These are phyloP conservation scores for Suillia variegata DNA, from an alignment of 2,888 invertebrate genomes.

Conservation along the genomic window DNA sequence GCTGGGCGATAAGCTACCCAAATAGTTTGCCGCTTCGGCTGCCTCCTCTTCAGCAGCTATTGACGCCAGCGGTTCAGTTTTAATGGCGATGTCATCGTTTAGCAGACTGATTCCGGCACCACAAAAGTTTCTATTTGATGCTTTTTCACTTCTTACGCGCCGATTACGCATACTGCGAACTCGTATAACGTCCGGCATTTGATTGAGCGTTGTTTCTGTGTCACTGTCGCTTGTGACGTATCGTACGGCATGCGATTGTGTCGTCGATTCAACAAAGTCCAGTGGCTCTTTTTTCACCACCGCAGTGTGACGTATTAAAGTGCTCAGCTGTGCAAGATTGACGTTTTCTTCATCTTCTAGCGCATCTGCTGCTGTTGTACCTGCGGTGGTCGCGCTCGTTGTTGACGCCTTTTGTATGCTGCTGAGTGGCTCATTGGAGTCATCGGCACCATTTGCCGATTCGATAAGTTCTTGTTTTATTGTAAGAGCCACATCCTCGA, in stretches of 20 bases:
- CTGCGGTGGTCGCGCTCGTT: conserved; percentile 30
- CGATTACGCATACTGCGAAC: conserved; percentile 39
- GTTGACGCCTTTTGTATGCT: conserved; percentile 44
- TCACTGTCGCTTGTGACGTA: background rate
- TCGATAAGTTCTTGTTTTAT: conserved; percentile 55
- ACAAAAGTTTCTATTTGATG: background rate
- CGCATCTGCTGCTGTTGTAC: conserved; percentile 34
- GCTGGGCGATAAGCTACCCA: conserved; percentile 50
- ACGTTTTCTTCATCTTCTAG: conserved; percentile 59
- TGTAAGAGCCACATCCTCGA: conserved; percentile 41
- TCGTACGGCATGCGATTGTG: background rate
- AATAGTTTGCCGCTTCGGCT: conserved; percentile 37
- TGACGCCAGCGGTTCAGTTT: too few species aligned
- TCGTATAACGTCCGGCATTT: conserved; percentile 50
- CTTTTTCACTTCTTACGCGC: background rate
- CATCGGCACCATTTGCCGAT: conserved; percentile 35
- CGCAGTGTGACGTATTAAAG: conserved; percentile 51
- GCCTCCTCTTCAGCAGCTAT: background rate
- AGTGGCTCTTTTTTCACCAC: conserved; percentile 52
- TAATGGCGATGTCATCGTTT: conserved; percentile 30
- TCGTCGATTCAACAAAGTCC: conserved; percentile 8
- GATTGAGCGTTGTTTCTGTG: conserved; percentile 35
- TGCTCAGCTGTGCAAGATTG: conserved; percentile 58
- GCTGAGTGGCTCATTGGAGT: conserved; percentile 53
- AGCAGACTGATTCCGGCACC: conserved; percentile 1